Evolutionary conservation across 2,888 invertebrate genomes (phyloP).

Genomic region (Calameuta filiformis): DNA sequence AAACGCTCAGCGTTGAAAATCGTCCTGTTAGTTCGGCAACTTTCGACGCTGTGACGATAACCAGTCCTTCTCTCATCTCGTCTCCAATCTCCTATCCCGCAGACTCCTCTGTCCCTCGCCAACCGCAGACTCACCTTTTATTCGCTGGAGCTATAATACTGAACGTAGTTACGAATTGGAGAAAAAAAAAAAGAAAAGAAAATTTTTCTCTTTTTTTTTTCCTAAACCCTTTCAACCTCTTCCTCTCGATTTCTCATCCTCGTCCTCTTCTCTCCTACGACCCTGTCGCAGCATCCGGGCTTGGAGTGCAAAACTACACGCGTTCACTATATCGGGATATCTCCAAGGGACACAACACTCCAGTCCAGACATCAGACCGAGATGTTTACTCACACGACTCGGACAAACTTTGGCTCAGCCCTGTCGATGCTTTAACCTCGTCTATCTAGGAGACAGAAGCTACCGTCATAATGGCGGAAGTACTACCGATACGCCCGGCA

Average conservation of each 20-base stretch:
- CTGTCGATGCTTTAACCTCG: constrained; percentile 20
- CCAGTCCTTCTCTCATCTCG: not conserved
- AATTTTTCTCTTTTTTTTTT: not conserved
- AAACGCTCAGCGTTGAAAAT: constrained; percentile 62
- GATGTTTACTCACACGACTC: constrained; percentile 33
- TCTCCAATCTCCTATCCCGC: not conserved
- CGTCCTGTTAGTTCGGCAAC: constrained; percentile 57
- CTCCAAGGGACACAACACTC: not conserved
- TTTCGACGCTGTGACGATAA: constrained; percentile 38
- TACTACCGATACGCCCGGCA: constrained; percentile 24
- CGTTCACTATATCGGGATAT: not conserved
- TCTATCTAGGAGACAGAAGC: constrained; percentile 24
- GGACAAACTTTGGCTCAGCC: constrained; percentile 29
- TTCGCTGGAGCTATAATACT: not conserved
- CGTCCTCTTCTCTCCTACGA: constrained; percentile 28
- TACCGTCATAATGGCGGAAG: constrained; percentile 30
- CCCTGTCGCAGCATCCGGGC: constrained; percentile 24
- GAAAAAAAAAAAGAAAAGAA: not conserved
- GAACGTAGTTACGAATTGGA: not conserved
- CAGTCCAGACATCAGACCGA: constrained; percentile 25
- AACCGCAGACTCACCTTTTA: constrained; percentile 14
- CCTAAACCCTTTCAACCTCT: constrained; percentile 9
- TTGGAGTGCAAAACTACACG: not conserved
- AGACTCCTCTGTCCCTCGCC: constrained; percentile 11
- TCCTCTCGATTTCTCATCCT: constrained; percentile 25